A percentile compares a stretch with the other conserved stretches of the same genome.
Evolutionary conservation across 2,113 vertebrate genomes (phyloP).

Genomic region (Speoplatyrhinus poulsoni): DNA sequence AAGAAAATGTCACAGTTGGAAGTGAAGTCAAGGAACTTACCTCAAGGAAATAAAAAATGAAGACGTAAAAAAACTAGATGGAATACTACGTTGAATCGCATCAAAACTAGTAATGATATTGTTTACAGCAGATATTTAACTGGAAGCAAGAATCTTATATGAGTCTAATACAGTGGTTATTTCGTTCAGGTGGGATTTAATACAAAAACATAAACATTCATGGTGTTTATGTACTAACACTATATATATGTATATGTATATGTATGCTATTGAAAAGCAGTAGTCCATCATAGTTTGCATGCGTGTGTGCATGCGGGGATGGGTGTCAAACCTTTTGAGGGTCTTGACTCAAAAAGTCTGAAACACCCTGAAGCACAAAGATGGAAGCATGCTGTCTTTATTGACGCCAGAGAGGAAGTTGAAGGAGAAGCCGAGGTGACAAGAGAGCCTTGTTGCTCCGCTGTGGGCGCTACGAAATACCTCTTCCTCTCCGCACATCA

Average conservation of each 20-base stretch:
- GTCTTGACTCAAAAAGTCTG: too few species aligned
- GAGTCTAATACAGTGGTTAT: too few species aligned
- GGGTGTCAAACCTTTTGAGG: too few species aligned
- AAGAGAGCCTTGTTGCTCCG: conserved; percentile 10
- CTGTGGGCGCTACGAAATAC: conserved; percentile 72
- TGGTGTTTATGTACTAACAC: too few species aligned
- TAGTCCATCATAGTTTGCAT: not conserved
- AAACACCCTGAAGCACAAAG: not conserved
- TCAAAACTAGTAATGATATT: too few species aligned
- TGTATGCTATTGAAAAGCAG: not conserved
- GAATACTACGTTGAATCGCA: too few species aligned
- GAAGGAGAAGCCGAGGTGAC: conserved; percentile 15
- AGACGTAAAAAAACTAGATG: too few species aligned
- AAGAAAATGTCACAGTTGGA: conserved; percentile 42
- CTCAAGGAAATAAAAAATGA: conserved; percentile 2
- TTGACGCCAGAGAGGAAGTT: conserved; percentile 27
- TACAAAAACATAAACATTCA: not conserved
- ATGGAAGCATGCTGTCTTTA: not conserved
- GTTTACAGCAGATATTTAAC: not conserved
- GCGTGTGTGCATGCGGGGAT: too few species aligned
- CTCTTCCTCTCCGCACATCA: conserved; percentile 97
- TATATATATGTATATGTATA: too few species aligned
- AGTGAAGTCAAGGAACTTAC: conserved; percentile 18
- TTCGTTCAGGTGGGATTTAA: too few species aligned
- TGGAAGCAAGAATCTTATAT: not conserved